phyloP scores from a whole-genome alignment of 1,140 invertebrate genomes.

The Intoshia linei region DNA sequence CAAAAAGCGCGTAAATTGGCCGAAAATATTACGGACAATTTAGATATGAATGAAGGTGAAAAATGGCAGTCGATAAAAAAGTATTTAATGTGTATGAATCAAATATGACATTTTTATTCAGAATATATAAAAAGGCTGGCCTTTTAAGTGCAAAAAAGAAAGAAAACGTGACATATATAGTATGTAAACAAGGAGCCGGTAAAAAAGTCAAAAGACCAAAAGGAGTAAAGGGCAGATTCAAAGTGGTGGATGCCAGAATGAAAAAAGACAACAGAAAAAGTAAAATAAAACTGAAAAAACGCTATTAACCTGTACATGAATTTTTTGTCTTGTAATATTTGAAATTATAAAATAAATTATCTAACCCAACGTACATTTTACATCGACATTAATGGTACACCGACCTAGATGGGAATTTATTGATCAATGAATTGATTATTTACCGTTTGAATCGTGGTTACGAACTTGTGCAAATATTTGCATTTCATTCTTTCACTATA shows the following conservation, averaged over 20 bases:
- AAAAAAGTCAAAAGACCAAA: constrained; percentile 41
- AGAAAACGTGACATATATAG: constrained; percentile 61
- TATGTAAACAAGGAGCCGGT: constrained; percentile 53
- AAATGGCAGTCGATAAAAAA: constrained; percentile 59
- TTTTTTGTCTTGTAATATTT: background rate
- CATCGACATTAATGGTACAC: too few species aligned
- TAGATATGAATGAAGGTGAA: constrained; percentile 53
- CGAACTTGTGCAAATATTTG: too few species aligned
- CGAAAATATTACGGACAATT: constrained; percentile 53
- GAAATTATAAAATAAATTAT: too few species aligned
- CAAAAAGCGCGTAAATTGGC: constrained; percentile 78
- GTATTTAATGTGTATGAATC: constrained; percentile 11
- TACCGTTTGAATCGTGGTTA: too few species aligned
- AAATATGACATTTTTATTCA: constrained; percentile 17
- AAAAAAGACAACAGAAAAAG: constrained; percentile 53
- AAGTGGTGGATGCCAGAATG: constrained; percentile 66
- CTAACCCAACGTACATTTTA: too few species aligned
- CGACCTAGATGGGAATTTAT: too few species aligned
- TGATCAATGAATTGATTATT: too few species aligned
- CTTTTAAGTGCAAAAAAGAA: constrained; percentile 33
- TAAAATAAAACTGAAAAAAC: constrained; percentile 25
- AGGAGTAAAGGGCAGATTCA: constrained; percentile 60
- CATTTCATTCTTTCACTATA: too few species aligned
- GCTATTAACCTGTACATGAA: background rate
- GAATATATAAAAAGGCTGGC: constrained; percentile 62